Evolutionary conservation across 2,113 vertebrate genomes (phyloP).

Genomic region (Lophochroa leadbeateri): DNA sequence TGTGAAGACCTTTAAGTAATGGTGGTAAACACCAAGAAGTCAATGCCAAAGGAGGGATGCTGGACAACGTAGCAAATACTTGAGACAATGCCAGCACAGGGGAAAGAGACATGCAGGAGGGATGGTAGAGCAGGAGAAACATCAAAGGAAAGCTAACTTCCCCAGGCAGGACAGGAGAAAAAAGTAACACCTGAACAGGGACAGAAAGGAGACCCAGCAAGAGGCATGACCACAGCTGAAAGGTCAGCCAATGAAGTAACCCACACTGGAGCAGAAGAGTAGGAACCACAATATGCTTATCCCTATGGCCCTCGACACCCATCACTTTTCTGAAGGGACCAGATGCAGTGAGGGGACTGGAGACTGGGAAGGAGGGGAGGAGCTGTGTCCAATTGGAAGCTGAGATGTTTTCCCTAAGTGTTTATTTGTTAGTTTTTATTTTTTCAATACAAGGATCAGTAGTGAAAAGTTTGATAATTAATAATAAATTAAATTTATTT

Average conservation of each 20-base stretch:
- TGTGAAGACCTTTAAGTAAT: background rate
- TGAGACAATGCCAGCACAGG: background rate
- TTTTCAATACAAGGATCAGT: background rate
- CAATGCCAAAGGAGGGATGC: background rate
- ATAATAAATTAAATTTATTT: background rate
- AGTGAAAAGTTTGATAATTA: background rate
- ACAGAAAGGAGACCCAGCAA: background rate
- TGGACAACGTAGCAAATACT: background rate
- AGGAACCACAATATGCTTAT: background rate
- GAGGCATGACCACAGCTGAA: background rate
- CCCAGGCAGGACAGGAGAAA: background rate
- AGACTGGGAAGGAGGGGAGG: background rate
- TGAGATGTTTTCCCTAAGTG: background rate
- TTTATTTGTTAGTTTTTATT: background rate
- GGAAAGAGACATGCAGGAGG: background rate
- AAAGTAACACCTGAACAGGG: background rate
- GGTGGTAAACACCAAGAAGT: background rate
- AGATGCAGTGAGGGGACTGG: background rate
- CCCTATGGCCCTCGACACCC: accelerated
- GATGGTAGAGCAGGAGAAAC: background rate
- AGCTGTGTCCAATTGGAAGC: background rate
- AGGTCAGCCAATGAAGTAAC: background rate
- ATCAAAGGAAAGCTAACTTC: background rate
- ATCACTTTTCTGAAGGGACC: accelerated
- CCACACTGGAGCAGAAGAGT: background rate